These are phyloP conservation scores for Synergus itoensis DNA, from an alignment of 2,888 invertebrate genomes.

Conservation along the genomic window DNA sequence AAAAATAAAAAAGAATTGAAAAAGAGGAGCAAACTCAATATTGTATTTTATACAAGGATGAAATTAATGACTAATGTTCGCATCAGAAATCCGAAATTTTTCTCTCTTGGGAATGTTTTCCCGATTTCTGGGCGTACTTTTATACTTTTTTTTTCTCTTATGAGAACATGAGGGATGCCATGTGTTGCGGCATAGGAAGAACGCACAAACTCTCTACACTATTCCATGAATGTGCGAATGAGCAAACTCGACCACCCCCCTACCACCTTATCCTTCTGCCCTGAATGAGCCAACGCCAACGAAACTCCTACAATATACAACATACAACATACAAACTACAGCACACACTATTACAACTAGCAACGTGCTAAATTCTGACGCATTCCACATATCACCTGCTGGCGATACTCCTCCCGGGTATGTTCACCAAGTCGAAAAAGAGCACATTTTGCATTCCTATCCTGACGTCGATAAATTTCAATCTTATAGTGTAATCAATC, in stretches of 20 bases:
- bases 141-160: neutral
- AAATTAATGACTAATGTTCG: neutral
- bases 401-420: slow-evolving; percentile 45
- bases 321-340: neutral
- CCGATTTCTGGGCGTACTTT: neutral
- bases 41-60: neutral
- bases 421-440: slow-evolving; percentile 46
- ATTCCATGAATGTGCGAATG: slow-evolving; percentile 68
- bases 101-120: neutral
- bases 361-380: slow-evolving; percentile 63
- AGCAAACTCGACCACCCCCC: slow-evolving; percentile 53
- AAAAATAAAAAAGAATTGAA: neutral
- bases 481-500: neutral
- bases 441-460: slow-evolving; percentile 52
- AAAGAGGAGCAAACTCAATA: neutral
- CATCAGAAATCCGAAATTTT: neutral
- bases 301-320: slow-evolving; percentile 45
- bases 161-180: slow-evolving; percentile 56
- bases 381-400: slow-evolving; percentile 63
- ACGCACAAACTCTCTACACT: slow-evolving; percentile 62
- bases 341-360: neutral
- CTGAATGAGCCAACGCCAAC: slow-evolving; percentile 43
- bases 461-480: neutral
- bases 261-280: slow-evolving; percentile 41
- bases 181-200: slow-evolving; percentile 64